Conservation (phyloP, 2,113 vertebrate genomes). For the Choloepus hoffmanni region DNA sequence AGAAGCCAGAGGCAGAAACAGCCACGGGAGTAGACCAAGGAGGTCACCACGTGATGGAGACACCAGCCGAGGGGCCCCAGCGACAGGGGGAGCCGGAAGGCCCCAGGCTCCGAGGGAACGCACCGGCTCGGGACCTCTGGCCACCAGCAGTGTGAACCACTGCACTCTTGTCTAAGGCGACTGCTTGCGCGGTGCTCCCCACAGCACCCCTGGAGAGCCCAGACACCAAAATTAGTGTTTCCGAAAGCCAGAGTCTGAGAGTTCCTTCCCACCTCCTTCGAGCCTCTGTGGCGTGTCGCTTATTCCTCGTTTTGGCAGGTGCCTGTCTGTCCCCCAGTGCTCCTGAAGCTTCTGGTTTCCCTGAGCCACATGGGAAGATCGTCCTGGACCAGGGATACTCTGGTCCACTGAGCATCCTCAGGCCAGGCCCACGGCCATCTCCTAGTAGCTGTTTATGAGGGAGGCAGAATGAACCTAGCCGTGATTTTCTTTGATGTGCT, state of each 20-base stretch:
- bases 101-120: no score
- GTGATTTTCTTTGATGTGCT: accelerated
- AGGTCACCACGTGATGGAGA: no score
- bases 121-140: no score
- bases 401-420: accelerated
- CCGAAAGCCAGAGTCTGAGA: neutral
- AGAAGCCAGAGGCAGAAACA: no score
- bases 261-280: neutral
- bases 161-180: no score
- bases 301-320: accelerated
- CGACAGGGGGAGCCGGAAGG: no score
- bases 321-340: neutral
- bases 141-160: no score
- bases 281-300: no score
- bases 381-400: accelerated
- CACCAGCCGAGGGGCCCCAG: no score
- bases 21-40: no score
- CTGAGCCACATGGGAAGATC: neutral
- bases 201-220: no score
- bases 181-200: no score
- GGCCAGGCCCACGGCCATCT: neutral
- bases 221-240: neutral
- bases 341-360: neutral
- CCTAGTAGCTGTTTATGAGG: accelerated
- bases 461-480: accelerated